These are phyloP conservation scores for Pluvialis apricaria DNA, from an alignment of 2,113 vertebrate species.

Conservation along the genomic window DNA sequence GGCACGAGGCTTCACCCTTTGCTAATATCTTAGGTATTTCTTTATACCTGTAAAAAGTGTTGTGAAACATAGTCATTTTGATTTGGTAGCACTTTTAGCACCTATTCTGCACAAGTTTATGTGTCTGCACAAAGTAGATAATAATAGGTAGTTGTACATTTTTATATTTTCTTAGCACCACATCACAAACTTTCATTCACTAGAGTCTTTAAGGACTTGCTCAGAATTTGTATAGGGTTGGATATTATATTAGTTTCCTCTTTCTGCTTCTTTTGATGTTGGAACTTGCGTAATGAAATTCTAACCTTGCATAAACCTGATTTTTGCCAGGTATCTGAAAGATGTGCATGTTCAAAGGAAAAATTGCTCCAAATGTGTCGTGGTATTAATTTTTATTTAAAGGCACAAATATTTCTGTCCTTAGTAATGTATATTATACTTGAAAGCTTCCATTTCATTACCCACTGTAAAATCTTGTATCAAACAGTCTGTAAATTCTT, in stretches of 20 bases:
- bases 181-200: not conserved
- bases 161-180: not conserved
- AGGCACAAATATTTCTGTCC: not conserved
- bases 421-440: not conserved
- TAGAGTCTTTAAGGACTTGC: not conserved
- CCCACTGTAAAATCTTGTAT: not conserved
- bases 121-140: not conserved
- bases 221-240: not conserved
- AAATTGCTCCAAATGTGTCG: not conserved
- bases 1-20: not conserved
- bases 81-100: not conserved
- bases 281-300: not conserved
- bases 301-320: not conserved
- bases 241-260: not conserved
- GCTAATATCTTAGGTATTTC: not conserved
- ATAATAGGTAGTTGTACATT: not conserved
- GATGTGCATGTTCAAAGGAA: not conserved
- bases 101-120: not conserved
- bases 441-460: not conserved
- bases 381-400: not conserved
- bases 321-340: not conserved
- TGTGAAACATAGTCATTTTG: not conserved
- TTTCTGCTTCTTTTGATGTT: not conserved
- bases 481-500: not conserved
- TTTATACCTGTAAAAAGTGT: not conserved